These are phyloP conservation scores for Drosophila arizonae DNA, from an alignment of 1,140 invertebrate genomes.

Conservation along the genomic window DNA sequence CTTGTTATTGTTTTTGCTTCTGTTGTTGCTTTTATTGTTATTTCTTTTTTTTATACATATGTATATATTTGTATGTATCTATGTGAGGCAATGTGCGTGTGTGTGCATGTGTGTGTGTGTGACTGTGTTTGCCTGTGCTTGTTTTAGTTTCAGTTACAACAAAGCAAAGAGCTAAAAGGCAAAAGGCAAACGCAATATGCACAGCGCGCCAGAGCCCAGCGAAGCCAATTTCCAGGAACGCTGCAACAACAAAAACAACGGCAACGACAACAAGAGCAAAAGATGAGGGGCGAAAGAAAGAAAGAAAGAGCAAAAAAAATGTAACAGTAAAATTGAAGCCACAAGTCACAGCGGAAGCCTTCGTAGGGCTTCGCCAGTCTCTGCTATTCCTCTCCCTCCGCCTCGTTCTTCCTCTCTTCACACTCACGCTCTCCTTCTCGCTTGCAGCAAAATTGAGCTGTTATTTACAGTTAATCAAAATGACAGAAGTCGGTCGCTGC, in stretches of 20 bases:
- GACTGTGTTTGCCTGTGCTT: background rate
- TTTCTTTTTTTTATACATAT: too few species aligned
- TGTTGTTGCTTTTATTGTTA: constrained; percentile 14
- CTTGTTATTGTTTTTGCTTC: constrained; percentile 46
- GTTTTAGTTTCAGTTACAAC: constrained; percentile 51
- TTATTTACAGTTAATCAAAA: constrained; percentile 70
- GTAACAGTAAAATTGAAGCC: constrained; percentile 52
- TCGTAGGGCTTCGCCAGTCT: constrained; percentile 39
- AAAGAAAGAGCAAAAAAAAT: constrained; percentile 24
- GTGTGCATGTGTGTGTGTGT: constrained; percentile 3
- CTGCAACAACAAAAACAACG: background rate
- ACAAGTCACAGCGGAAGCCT: constrained; percentile 29
- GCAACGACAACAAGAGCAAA: constrained; percentile 2
- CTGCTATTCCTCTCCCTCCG: too few species aligned
- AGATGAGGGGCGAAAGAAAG: constrained; percentile 1
- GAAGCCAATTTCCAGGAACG: constrained; percentile 38
- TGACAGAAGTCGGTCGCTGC: constrained; percentile 54
- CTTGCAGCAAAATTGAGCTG: constrained; percentile 41
- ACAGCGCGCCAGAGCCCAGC: background rate
- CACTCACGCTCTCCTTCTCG: background rate
- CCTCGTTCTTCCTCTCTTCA: background rate
- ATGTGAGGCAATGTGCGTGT: too few species aligned
- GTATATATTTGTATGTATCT: too few species aligned
- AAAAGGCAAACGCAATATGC: constrained; percentile 28
- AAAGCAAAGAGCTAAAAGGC: constrained; percentile 40